phyloP scores from a whole-genome alignment of 2,797 vertebrate genomes.

The Mormyrops attenuatus region DNA sequence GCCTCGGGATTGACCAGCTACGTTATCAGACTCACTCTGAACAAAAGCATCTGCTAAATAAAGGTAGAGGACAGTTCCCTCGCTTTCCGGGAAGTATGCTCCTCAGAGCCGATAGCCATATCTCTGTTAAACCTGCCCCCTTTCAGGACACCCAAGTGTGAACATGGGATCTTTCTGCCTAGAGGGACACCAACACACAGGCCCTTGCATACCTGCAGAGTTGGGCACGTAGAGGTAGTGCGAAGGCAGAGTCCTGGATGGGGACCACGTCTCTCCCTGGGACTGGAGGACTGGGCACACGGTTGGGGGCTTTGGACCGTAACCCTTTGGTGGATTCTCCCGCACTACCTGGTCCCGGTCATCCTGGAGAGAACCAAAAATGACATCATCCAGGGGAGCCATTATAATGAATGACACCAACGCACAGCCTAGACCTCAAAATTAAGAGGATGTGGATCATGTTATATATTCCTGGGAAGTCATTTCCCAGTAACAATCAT shows the following conservation, averaged over 20 bases:
- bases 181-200: not conserved
- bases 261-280: constrained; percentile 8
- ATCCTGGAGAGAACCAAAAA: constrained; percentile 23
- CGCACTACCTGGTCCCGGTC: not conserved
- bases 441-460: not conserved
- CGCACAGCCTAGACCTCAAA: not conserved
- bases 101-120: not conserved
- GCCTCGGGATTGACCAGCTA: not conserved
- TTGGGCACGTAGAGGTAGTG: constrained; percentile 81
- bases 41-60: not conserved
- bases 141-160: not conserved
- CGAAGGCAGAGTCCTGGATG: not conserved
- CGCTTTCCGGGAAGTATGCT: not conserved
- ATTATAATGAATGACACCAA: not conserved
- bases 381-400: not conserved
- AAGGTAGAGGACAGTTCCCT: not conserved
- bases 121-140: not conserved
- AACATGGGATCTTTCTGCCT: not conserved
- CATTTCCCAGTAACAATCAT: not conserved
- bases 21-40: not conserved
- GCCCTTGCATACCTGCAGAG: constrained; percentile 62
- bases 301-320: not conserved
- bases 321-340: not conserved
- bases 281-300: not conserved
- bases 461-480: not conserved